Base-by-base conservation (phyloP, 92 coral and sea anemone species). In the Montipora capitata region DNA sequence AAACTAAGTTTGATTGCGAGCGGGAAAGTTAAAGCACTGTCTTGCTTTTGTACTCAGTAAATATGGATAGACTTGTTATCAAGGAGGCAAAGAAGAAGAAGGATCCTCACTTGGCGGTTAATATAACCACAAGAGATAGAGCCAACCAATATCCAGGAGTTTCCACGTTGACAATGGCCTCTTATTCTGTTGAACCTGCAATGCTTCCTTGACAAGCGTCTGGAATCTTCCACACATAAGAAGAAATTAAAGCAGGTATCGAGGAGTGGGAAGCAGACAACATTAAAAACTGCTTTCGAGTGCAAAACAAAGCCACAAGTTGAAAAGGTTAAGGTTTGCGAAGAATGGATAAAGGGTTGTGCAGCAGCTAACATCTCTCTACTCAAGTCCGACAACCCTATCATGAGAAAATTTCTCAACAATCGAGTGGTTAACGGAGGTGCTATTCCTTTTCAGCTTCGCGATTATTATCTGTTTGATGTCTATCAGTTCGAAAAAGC, bases 281-380 rank as follows among this genome's bases (percentile, higher is more conserved):
- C 93, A 14, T 45, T 90, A 8, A 84, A 90, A 72, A 70, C 52
- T 40, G 52, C 75, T 10, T 70, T 70, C 14, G 16, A 70, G 75
- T 70, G 75, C 52, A 70, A 90, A 48, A 78, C 86, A 6, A 18
- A 9, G 27, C 40, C 86, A n/a, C 86, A 85, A 54, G 48, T 20
- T 64, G 67, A 82, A 2, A 7, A 7, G 13, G 61, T 14, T 2
- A 4, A 7, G 5, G 2, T 12, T 4, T 54, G 61, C 15, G 10
- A 4, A 54, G 61, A 4, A 54, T 54, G 61, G 13, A 7, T 14
- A 12, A 54, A 54, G 10, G 15, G 5, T 54, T 12, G 5, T 54
- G 61, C 61, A 54, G 94, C 96, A 14, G 72, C 89, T 10, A 93
- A 93, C 39, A 93, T 90, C 68, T 90, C 96, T 18, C 44, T 90